Percentiles rank a stretch among this genome's conserved stretches.
phyloP scores from a whole-genome alignment of 2,113 vertebrate genomes.

The Oncorhynchus mykiss region DNA sequence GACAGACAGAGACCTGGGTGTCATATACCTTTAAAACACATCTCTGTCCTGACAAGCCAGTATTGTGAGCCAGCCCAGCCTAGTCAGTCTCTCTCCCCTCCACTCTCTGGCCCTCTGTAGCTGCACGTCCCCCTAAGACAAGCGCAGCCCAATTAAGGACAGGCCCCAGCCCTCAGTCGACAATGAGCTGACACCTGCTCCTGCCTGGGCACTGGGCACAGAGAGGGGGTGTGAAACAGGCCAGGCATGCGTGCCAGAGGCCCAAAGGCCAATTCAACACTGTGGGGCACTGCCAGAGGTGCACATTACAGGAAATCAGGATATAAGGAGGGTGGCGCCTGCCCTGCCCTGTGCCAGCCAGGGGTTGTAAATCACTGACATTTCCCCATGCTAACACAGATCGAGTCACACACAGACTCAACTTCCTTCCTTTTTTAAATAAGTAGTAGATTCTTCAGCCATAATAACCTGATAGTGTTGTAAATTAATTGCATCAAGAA shows the following conservation, averaged over 20 bases:
- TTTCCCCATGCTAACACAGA: not conserved
- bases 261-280: conserved; percentile 38
- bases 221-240: conserved; percentile 26
- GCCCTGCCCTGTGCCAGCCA: not conserved
- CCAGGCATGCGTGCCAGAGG: conserved; percentile 42
- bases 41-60: conserved; percentile 11
- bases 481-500: conserved; percentile 15
- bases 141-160: conserved; percentile 47
- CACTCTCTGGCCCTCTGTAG: conserved; percentile 48
- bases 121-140: conserved; percentile 32
- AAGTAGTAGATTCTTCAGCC: conserved; percentile 16
- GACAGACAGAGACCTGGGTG: conserved; percentile 12
- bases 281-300: conserved; percentile 30
- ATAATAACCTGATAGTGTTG: conserved; percentile 10
- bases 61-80: conserved; percentile 10
- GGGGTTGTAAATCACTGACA: not conserved
- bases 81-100: conserved; percentile 19
- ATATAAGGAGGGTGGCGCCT: not conserved
- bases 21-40: conserved; percentile 15
- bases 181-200: conserved; percentile 61
- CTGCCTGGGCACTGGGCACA: conserved; percentile 8
- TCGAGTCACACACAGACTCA: conserved; percentile 10
- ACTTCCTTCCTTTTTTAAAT: not conserved
- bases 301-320: conserved; percentile 17
- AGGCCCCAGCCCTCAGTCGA: conserved; percentile 11